A percentile compares a stretch with the other conserved stretches of the same genome.
Evolutionary conservation across 2,113 vertebrate species (phyloP).

Genomic region (Connochaetes taurinus): DNA sequence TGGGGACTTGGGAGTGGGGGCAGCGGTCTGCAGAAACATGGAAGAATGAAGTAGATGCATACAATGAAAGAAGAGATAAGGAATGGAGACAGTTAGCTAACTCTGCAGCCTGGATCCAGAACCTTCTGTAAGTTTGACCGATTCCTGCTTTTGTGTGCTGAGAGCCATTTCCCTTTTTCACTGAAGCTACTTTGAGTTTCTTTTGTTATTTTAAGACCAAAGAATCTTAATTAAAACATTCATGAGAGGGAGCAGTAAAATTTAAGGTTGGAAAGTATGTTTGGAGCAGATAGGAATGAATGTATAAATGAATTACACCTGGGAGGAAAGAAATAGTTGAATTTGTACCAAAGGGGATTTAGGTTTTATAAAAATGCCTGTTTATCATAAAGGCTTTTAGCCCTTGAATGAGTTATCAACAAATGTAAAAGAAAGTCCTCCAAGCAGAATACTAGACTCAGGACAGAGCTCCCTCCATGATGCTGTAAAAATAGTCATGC

Average conservation of each 20-base stretch:
- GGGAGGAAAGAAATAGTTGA: background rate
- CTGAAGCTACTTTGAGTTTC: background rate
- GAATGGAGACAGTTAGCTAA: background rate
- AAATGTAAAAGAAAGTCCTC: background rate
- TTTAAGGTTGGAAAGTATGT: slow-evolving; percentile 9
- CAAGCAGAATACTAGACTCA: background rate
- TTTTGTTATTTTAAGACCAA: slow-evolving; percentile 8
- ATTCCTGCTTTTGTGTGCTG: background rate
- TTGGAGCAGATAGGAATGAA: background rate
- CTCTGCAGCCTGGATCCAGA: background rate
- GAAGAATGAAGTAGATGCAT: background rate
- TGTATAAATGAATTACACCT: background rate
- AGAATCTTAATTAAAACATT: slow-evolving; percentile 9
- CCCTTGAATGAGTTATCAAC: background rate
- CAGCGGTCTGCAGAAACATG: background rate
- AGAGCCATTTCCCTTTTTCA: background rate
- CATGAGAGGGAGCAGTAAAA: background rate
- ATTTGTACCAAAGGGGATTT: slow-evolving; percentile 6
- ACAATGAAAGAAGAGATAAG: background rate
- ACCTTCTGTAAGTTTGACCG: background rate
- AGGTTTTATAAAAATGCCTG: background rate
- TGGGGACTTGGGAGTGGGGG: background rate
- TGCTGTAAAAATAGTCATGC: background rate
- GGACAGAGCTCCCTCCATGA: background rate
- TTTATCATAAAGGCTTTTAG: background rate